phyloP scores from a whole-genome alignment of 2,888 invertebrate species.

The Hermaeophaga mercurialis region DNA sequence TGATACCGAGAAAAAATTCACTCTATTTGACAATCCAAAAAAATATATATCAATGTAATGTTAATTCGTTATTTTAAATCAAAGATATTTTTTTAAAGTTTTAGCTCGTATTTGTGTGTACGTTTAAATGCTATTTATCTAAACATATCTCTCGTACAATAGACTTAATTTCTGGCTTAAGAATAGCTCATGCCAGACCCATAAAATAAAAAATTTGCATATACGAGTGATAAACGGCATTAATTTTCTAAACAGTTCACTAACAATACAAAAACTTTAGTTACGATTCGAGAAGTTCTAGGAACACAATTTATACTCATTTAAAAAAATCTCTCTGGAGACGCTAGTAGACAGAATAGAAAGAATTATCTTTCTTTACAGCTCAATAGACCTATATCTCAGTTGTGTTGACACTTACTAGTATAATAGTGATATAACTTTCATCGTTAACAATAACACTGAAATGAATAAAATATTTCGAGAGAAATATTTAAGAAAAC shows the following conservation, averaged over 20 bases:
- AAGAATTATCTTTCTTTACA: conserved; percentile 14
- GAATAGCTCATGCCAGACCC: conserved; percentile 1
- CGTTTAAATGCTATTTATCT: no score
- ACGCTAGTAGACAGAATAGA: conserved; percentile 13
- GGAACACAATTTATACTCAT: conserved; percentile 10
- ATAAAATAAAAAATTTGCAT: conserved; percentile 13
- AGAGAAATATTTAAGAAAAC: conserved; percentile 1
- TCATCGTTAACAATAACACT: conserved; percentile 20
- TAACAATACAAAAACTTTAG: conserved; percentile 14
- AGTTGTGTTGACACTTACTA: conserved; percentile 21
- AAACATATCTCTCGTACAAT: conserved; percentile 2
- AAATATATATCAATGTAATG: no score
- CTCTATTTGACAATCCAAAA: no score
- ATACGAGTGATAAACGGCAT: conserved; percentile 8
- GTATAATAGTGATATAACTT: conserved; percentile 22
- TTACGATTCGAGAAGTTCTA: conserved; percentile 15
- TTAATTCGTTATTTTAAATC: no score
- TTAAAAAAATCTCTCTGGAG: conserved; percentile 6
- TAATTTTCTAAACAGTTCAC: conserved; percentile 16
- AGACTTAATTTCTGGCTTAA: neutral
- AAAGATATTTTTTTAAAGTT: no score
- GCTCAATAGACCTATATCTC: conserved; percentile 18
- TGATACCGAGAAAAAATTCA: no score
- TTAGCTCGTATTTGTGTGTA: no score
- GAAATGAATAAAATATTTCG: conserved; percentile 15